Evolutionary conservation across 1,140 invertebrate species (phyloP), one percentile per base, ranked within the genome.

Genomic region (Drosophila carrolli): DNA sequence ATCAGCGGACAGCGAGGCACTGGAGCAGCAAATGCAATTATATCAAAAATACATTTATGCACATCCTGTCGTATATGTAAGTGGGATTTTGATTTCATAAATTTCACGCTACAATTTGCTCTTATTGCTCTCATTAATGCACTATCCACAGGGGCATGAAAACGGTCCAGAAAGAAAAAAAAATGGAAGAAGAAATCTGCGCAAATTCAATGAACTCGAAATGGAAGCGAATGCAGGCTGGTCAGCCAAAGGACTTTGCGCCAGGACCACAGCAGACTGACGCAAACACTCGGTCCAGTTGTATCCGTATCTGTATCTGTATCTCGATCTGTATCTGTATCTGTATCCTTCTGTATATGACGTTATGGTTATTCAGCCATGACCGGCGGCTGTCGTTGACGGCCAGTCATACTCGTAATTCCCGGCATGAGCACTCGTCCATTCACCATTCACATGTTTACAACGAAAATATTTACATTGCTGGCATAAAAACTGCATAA

Each of bases 401-500:
- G 50, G 37, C 63, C 67, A 58, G 67, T 71, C 65, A 58, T 50
- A 70, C 54, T 55, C 61, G 46, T 53, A 56, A 67, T 67, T 70
- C 62, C 46, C 50, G 44, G 41, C 29, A 35, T 37, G 29, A 51
- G 32, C 50, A 37, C 50, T 53, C 60, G 47, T 41, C 72, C 57
- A 54, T 48, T 27, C 51, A 44, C 35, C 19, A 40, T 50, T 44
- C 48, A 29, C 60, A 38, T 88, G 68, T 80, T 72, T 71, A 68
- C 80, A 80, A 63, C 68, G 48, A 84, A 81, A 89, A 89, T 90
- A 89, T 89, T 89, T 89, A 89, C 84, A 89, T 88, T 84, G 77
- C 80, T 75, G 84, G 84, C 84, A 90, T 90, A 89, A 89, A 89
- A 89, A 89, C 81, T 89, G 84, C 84, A 89, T 89, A 89, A 89